A percentile compares a stretch with the other conserved stretches of the same genome.
Evolutionary conservation across 1,140 invertebrate species (phyloP).

Genomic region (Stegodyphus dumicola): DNA sequence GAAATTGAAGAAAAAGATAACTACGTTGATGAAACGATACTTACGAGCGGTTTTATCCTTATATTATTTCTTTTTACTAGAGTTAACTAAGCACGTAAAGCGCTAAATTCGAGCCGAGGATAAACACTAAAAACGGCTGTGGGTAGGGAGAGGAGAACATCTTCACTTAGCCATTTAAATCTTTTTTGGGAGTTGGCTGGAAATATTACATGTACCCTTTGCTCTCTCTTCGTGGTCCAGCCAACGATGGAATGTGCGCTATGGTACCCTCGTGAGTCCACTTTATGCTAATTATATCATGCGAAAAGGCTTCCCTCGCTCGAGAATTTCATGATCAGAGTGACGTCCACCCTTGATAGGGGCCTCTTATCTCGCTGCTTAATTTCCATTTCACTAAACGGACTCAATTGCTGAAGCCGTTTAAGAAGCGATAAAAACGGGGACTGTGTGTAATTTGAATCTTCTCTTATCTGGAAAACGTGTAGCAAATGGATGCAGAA

Average conservation of each 20-base stretch:
- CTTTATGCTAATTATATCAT: conserved; percentile 57
- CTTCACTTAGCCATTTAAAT: conserved; percentile 36
- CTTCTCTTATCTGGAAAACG: conserved; percentile 42
- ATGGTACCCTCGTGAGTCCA: conserved; percentile 28
- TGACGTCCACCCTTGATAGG: conserved; percentile 8
- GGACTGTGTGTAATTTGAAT: conserved; percentile 29
- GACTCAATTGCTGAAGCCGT: conserved; percentile 28
- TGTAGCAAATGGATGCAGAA: conserved; percentile 29
- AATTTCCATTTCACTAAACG: conserved; percentile 41
- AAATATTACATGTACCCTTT: conserved; percentile 39
- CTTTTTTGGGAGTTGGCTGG: conserved; percentile 39
- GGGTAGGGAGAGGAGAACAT: conserved; percentile 11
- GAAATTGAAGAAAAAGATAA: too few species aligned
- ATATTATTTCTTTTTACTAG: too few species aligned
- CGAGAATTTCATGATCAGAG: neutral
- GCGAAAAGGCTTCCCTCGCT: conserved; percentile 20
- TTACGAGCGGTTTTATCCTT: too few species aligned
- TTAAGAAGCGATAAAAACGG: conserved; percentile 39
- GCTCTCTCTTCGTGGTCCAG: conserved; percentile 29
- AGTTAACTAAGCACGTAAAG: too few species aligned
- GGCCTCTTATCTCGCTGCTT: conserved; percentile 37
- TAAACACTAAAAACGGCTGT: neutral
- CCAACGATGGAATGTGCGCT: conserved; percentile 30
- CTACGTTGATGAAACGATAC: too few species aligned
- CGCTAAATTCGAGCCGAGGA: too few species aligned